Percentiles rank a stretch among this genome's conserved stretches.
Conservation (phyloP, 2,888 invertebrate genomes). For the Andricus curvator region DNA sequence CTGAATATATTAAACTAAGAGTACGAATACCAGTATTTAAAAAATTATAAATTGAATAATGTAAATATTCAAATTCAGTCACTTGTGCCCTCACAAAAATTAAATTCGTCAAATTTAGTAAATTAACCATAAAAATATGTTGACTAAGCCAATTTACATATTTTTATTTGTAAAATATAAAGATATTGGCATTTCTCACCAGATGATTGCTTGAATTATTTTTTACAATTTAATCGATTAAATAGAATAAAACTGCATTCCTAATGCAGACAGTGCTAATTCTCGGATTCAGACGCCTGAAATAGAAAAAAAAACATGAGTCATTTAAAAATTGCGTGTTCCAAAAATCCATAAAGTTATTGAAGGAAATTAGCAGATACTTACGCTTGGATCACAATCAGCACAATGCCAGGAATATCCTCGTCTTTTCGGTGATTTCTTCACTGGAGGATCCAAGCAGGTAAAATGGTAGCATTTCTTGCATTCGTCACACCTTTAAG, state of each 20-base stretch:
- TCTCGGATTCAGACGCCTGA: slow-evolving; percentile 76
- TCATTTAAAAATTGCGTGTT: not conserved
- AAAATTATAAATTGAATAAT: not conserved
- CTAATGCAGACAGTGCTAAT: slow-evolving; percentile 54
- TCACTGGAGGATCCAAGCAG: slow-evolving; percentile 95
- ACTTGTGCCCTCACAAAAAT: not conserved
- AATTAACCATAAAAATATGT: not conserved
- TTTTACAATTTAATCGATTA: slow-evolving; percentile 24
- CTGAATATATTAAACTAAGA: not conserved
- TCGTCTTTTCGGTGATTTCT: slow-evolving; percentile 94
- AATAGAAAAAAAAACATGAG: slow-evolving; percentile 61
- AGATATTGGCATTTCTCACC: not conserved
- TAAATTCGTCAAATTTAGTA: not conserved
- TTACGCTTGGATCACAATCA: slow-evolving; percentile 94
- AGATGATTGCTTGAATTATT: slow-evolving; percentile 21
- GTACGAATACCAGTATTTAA: not conserved
- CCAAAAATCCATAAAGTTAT: slow-evolving; percentile 44
- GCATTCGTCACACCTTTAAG: slow-evolving; percentile 92
- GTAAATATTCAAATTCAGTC: not conserved
- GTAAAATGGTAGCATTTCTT: slow-evolving; percentile 93
- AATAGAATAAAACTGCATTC: not conserved
- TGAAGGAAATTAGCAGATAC: slow-evolving; percentile 67
- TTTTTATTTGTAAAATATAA: slow-evolving; percentile 6
- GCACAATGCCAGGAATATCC: slow-evolving; percentile 98
- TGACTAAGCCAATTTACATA: not conserved